Evolutionary conservation across 2,797 vertebrate genomes (phyloP), one percentile per base, ranked within the genome.

Genomic region (Sylvia borin): DNA sequence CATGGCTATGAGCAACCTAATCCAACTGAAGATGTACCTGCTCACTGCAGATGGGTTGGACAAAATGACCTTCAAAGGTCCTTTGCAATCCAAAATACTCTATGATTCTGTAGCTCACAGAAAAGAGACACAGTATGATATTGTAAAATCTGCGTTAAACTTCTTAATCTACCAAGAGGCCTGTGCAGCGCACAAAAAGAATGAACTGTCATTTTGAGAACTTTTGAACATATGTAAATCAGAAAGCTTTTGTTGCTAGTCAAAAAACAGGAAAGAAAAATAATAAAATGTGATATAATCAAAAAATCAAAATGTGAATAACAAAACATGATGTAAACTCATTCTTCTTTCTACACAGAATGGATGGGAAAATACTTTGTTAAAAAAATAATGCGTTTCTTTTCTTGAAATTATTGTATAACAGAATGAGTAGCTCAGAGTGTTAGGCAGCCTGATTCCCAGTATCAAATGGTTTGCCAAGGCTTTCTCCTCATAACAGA

Each of bases 1-100:
- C 0, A 0, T 38, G n/a, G 19, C 13, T 77, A 38, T 0, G 0
- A 80, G 65, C 51, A 80, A 40, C 7, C 3, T 48, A 55, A 42
- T 36, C 50, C 38, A 61, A 22, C 8, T 19, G 21, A 84, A 77
- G 38, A n/a, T 10, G 25, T 19, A 11, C 20, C 27, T 42, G 29
- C 19, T 70, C 7, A 36, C 11, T 8, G 1, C 25, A n/a, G 14
- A 64, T 42, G 13, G 13, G 2, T 16, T 55, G 42, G 12, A 36
- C 18, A 55, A 36, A 20, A 60, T 53, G 31, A 48, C 27, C 31
- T 87, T 36, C 48, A 73, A 53, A 48, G 14, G 11, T 34, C 20
- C 29, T 70, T 77, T 62, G 26, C 34, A 81, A 36, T 10, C 16
- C 47, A 61, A 70, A 89, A 32, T 22, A 40, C 7, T 75, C 26